A percentile compares a stretch with the other conserved stretches of the same genome.
These are phyloP conservation scores for Ctenodactylus gundi DNA, from an alignment of 2,113 vertebrate genomes.

Conservation along the genomic window DNA sequence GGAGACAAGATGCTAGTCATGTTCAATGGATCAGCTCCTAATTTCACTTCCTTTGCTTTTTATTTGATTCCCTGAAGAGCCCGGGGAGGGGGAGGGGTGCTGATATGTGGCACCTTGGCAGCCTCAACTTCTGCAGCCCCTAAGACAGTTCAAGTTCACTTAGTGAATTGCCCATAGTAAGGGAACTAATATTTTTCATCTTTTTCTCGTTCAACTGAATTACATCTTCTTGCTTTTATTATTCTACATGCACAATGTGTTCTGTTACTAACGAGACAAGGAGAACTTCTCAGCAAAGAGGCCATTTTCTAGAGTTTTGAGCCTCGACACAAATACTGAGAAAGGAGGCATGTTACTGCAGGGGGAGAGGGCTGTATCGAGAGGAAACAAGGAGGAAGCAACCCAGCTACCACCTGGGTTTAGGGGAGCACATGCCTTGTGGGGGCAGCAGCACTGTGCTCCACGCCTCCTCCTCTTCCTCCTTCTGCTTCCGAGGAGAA, in stretches of 20 bases:
- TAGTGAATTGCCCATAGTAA: not conserved
- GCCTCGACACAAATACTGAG: not conserved
- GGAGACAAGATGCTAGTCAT: slow-evolving; percentile 1
- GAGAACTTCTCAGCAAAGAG: not conserved
- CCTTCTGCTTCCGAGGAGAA: accelerated
- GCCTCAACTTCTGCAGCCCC: not conserved
- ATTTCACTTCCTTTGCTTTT: slow-evolving; percentile 13
- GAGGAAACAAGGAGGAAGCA: not conserved
- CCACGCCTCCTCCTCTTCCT: accelerated
- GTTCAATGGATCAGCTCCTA: slow-evolving; percentile 33
- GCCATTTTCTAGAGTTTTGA: not conserved
- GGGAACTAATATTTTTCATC: not conserved
- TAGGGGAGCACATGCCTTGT: not conserved
- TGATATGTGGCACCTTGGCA: not conserved
- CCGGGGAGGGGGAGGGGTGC: not conserved
- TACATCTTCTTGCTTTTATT: not conserved
- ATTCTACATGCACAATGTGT: not conserved
- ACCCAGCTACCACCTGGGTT: no score
- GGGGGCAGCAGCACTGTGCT: not conserved
- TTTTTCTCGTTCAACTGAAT: not conserved
- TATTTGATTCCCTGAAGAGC: not conserved
- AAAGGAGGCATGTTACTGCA: not conserved
- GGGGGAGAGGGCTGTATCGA: not conserved
- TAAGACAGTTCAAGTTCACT: not conserved
- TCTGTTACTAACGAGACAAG: not conserved